A percentile compares a stretch with the other conserved stretches of the same genome.
These are phyloP conservation scores for Megaleporinus macrocephalus DNA, from an alignment of 2,113 vertebrate genomes.

Conservation along the genomic window DNA sequence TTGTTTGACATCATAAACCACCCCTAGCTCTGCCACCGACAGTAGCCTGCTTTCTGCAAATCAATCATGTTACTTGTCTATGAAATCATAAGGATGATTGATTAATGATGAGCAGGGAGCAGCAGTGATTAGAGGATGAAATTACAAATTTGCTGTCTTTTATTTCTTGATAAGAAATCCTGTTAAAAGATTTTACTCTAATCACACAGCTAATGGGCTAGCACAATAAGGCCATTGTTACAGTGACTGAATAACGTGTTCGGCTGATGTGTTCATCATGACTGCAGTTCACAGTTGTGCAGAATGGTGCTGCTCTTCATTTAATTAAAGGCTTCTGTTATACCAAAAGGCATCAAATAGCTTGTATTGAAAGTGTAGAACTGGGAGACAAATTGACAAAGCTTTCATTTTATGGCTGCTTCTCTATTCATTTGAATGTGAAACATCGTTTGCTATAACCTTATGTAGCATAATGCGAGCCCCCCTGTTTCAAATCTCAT, in stretches of 20 bases:
- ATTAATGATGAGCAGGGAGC: neutral
- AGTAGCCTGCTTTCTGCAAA: neutral
- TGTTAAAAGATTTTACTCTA: neutral
- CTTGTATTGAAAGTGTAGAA: neutral
- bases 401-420: neutral
- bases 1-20: constrained; percentile 19
- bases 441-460: neutral
- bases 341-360: neutral
- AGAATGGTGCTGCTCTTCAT: no score
- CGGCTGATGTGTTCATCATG: neutral
- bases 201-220: neutral
- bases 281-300: neutral
- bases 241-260: neutral
- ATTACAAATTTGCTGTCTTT: neutral
- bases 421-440: neutral
- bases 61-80: neutral
- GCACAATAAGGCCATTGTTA: neutral
- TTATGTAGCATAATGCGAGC: neutral
- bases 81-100: neutral
- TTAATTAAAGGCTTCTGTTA: neutral
- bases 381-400: neutral
- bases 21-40: neutral
- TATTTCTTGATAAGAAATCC: constrained; percentile 1
- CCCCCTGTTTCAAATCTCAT: no score
- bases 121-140: neutral